A percentile compares a stretch with the other conserved stretches of the same genome.
Evolutionary conservation across 2,888 invertebrate species (phyloP).

Genomic region (Diplazon laetatorius): DNA sequence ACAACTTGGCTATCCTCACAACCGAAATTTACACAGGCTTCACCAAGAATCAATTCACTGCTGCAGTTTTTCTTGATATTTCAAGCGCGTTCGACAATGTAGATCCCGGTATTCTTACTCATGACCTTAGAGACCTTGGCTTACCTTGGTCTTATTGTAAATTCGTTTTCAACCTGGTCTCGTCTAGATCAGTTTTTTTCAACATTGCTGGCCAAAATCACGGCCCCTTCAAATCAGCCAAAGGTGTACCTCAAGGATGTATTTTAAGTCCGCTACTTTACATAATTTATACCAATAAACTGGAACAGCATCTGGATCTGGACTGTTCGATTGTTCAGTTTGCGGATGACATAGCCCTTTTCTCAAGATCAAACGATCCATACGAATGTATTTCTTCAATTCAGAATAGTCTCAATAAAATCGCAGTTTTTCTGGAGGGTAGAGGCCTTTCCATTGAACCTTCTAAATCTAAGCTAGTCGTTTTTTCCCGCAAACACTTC

Average conservation of each 20-base stretch:
- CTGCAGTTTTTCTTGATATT: conserved; percentile 27
- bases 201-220: not conserved
- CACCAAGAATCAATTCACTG: not conserved
- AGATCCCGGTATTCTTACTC: not conserved
- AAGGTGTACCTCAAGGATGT: no score
- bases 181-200: conserved; percentile 23
- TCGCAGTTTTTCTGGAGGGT: no score
- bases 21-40: conserved; percentile 33
- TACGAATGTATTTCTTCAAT: no score
- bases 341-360: conserved; percentile 24
- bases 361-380: no score
- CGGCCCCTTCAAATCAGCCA: conserved; percentile 5
- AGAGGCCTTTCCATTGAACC: no score
- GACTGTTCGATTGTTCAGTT: conserved; percentile 13
- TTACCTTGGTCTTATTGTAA: conserved; percentile 20
- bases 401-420: no score
- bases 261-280: conserved; percentile 11
- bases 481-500: conserved; percentile 24
- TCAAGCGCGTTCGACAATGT: conserved; percentile 49
- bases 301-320: no score
- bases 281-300: conserved; percentile 21
- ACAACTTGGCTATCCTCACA: conserved; percentile 25
- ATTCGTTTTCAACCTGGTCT: conserved; percentile 28
- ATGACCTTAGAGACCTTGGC: not conserved
- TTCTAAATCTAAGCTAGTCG: no score